Conservation (phyloP, 2,888 invertebrate species). For the Lepidochitona cinerea region DNA sequence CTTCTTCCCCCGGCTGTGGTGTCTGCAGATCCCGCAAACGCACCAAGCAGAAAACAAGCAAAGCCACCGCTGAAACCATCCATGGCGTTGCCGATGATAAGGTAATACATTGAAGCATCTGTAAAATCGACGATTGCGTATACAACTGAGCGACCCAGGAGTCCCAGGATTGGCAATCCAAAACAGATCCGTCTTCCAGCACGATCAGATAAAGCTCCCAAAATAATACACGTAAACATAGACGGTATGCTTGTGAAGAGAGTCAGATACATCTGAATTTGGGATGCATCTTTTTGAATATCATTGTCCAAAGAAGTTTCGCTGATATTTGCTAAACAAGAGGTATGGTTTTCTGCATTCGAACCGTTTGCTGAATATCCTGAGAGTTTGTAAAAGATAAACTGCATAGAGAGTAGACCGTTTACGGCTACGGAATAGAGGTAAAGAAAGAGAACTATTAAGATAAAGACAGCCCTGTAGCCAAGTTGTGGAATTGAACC, state of each 20-base stretch:
- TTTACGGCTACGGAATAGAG: neutral
- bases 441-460: neutral
- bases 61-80: conserved; percentile 37
- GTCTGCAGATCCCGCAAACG: conserved; percentile 31
- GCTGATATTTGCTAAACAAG: too few species aligned
- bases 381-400: neutral
- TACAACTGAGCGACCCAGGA: conserved; percentile 13
- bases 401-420: neutral
- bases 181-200: conserved; percentile 36
- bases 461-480: neutral
- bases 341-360: too few species aligned
- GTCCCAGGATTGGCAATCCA: conserved; percentile 24
- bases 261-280: conserved; percentile 28
- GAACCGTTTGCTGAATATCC: too few species aligned
- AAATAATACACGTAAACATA: conserved; percentile 27
- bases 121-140: conserved; percentile 33
- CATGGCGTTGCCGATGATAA: conserved; percentile 25
- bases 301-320: too few species aligned
- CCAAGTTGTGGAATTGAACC: neutral
- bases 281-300: conserved; percentile 29
- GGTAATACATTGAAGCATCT: conserved; percentile 25
- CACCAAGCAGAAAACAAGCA: conserved; percentile 22
- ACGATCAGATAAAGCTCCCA: conserved; percentile 33
- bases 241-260: conserved; percentile 23
- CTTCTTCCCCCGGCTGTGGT: conserved; percentile 31